Base-by-base conservation (phyloP, 2,113 vertebrate species). In the Naja naja region DNA sequence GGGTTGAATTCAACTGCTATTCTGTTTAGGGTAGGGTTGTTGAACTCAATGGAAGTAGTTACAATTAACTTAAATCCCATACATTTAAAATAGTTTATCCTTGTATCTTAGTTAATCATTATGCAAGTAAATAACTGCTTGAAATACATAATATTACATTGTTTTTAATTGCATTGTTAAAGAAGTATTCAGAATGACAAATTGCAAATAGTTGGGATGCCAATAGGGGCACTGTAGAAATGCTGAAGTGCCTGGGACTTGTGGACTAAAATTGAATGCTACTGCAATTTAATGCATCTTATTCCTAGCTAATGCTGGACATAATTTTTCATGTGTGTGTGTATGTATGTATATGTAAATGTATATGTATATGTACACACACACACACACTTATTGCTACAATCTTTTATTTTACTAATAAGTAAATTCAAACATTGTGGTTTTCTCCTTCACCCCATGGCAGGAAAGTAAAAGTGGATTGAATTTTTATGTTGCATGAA, bases 111-210 rank as follows among this genome's bases (percentile, higher is more conserved):
- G 1, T 60, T 27, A 97, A 96, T 97, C 94, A 97, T 95, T 95
- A 87, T 94, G 95, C 92, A 96, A 97, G 95, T 95, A 96, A 92
- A 95, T 94, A 94, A 94, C 94, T 96, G 95, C 93, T 95, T 96
- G 96, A 95, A 96, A 97, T 97, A 96, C 95, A 94, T 94, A 90
- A 93, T 96, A 95, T 96, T 96, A 95, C 96, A 94, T 96, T 58
- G 87, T 34, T 34, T 91, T 87, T 94, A 52, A 96, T 94, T 91
- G 95, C 95, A 94, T 92, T 94, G 89, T 85, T 88, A 95, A 54
- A 95, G 95, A 92, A 53, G 47, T 85, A 92, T 53, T 92, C 52
- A 56, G 16, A 27, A 56, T 18, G 22, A 91, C 25, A 85, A 49
- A 47, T 27, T 20, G 8, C 12, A 56, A 56, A 43, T 58, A 47